Conservation (phyloP, 2,888 invertebrate species). For the Mesochorus sp. region DNA sequence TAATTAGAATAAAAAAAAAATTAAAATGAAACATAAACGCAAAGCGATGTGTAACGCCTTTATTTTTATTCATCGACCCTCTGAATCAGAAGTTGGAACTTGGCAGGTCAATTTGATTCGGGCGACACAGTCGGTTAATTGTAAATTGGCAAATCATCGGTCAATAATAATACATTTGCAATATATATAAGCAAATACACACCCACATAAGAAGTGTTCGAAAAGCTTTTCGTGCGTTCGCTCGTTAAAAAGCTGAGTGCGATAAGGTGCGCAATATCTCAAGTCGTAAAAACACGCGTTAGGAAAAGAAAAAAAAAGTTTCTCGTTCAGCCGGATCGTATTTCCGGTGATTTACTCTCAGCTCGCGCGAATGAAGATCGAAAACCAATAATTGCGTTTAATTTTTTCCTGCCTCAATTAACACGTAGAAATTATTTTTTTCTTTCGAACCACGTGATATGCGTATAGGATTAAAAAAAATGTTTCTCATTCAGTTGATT, state of each 20-base stretch:
- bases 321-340: background rate
- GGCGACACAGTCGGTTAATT: constrained; percentile 30
- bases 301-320: too few relatives aligned
- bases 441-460: too few relatives aligned
- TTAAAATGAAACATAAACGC: too few relatives aligned
- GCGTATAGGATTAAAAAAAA: too few relatives aligned
- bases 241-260: constrained; percentile 24
- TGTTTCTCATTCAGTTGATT: too few relatives aligned
- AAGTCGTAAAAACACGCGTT: background rate
- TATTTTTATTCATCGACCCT: too few relatives aligned
- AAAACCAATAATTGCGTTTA: too few relatives aligned
- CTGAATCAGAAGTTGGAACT: constrained; percentile 8
- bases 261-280: constrained; percentile 27
- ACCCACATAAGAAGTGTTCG: background rate
- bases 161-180: background rate
- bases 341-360: background rate
- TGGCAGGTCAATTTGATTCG: constrained; percentile 20
- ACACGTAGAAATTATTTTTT: too few relatives aligned
- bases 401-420: too few relatives aligned
- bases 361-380: too few relatives aligned
- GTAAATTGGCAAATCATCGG: constrained; percentile 30
- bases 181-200: background rate
- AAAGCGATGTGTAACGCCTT: background rate
- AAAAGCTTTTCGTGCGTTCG: constrained; percentile 3
- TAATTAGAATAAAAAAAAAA: too few relatives aligned